Base-by-base conservation (phyloP, 1,140 invertebrate genomes). In the Neodiprion lecontei region DNA sequence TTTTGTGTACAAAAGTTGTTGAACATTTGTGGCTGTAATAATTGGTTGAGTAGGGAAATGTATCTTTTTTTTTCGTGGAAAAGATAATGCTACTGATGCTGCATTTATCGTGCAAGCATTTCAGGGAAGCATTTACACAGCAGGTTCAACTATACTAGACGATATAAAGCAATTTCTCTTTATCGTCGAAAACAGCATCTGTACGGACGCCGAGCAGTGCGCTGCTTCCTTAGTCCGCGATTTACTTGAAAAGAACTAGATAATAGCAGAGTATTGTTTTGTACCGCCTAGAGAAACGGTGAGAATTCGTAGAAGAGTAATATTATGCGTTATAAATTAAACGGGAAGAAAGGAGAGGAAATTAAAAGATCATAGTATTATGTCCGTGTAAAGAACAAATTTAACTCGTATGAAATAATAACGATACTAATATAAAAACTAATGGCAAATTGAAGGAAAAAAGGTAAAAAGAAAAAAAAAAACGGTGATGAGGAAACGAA, bases 1-100 rank as follows among this genome's bases (percentile, higher is more conserved):
- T 87, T 86, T 86, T 87, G 82, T 87, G 84, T 87, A 86, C 82
- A 83, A 86, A 85, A 79, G 69, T 53, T 77, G 61, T 66, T 14
- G 69, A 50, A 77, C 9, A 48, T 73, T 65, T 21, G n/a, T 7
- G n/a, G 67, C 53, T 28, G 66, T 21, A 75, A 40, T 47, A 49
- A 50, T 17, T 12, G n/a, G 69, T 80, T 76, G 73, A 74, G 76
- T 73, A 72, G 75, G 50, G n/a, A 53, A 53, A 2, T 53, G 10
- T 53, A 21, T 21, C 17, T 21, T 21, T 21, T 21, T 21, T 21
- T 21, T 21, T 21, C 17, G 0, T 21, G 17, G 17, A 21, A 21
- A 21, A 21, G 17, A 21, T 21, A 1, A 21, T 21, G 17, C 17
- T 21, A 21, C 17, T 21, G 17, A n/a, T 53, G n/a, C 50, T 14